Base-by-base conservation (phyloP, 2,113 vertebrate species). In the Gyps fulvus region DNA sequence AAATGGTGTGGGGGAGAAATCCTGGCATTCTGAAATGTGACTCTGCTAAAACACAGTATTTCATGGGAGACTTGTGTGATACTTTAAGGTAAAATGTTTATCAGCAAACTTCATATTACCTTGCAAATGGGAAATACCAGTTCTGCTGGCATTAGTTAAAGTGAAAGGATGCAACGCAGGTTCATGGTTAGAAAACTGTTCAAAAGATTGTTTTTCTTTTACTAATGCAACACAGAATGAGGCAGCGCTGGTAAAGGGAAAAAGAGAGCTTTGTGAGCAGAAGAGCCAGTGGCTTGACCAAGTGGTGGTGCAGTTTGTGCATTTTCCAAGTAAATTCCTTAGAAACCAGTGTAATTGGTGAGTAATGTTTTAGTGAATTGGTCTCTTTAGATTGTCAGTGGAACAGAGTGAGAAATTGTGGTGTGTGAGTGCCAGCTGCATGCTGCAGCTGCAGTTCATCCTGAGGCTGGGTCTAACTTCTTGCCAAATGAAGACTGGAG, bases 301-400 rank as follows among this genome's bases (percentile, higher is more conserved):
- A 57, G 61, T 80, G 84, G 62, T 90, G 52, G 34, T 93, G 40
- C 67, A 92, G 18, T 93, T 96, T 25, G 10, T 66, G 78, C 13
- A 38, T 96, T 95, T 96, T 58, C 76, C 70, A 76, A 72, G 77
- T 43, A 91, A 89, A 92, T 90, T 94, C 95, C 65, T 96, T 82
- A 88, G 88, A 96, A 96, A 87, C 16, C 4, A 12, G 23, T 69
- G 32, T 93, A 83, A 95, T 67, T 91, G 69, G 43, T 91, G 58
- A 95, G 78, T 86, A 58, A 70, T 81, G 49, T 92, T 97, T 96
- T 94, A 71, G 57, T 94, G 83, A 96, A 63, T 82, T 91, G 45
- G 16, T 83, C 61, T 93, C 72, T 84, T 93, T 77, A 87, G 65
- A 78, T 74, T 83, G 55, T 89, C 80, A 70, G 47, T 83, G 54